Percentiles rank a stretch among this genome's conserved stretches.
phyloP scores from a whole-genome alignment of 2,888 invertebrate species.

The Acanthoscelides obtectus region DNA sequence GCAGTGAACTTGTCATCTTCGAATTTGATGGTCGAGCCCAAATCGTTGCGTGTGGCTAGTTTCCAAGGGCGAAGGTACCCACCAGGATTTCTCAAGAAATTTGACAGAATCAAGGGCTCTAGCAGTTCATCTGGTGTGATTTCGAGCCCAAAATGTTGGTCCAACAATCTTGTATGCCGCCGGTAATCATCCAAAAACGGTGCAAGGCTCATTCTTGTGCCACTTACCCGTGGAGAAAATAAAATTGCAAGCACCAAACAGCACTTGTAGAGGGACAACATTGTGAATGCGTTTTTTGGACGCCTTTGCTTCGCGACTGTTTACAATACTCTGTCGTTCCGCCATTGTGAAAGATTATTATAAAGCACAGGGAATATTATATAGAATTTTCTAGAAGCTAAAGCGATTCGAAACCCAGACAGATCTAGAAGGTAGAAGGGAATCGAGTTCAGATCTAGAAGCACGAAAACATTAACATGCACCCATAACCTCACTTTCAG shows the following conservation, averaged over 20 bases:
- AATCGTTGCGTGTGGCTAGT: constrained; percentile 9
- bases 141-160: constrained; percentile 2
- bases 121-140: constrained; percentile 3
- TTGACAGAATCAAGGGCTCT: background rate
- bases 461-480: no score
- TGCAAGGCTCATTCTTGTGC: background rate
- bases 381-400: background rate
- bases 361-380: background rate
- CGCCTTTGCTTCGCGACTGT: background rate
- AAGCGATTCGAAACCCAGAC: background rate
- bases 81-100: constrained; percentile 1
- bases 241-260: background rate
- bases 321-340: background rate
- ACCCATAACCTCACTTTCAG: no score
- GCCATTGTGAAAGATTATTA: background rate
- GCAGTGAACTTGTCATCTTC: constrained; percentile 62
- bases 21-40: constrained; percentile 30
- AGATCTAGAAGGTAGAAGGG: background rate
- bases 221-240: background rate
- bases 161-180: constrained; percentile 1
- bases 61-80: constrained; percentile 3
- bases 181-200: background rate
- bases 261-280: background rate
- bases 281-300: background rate
- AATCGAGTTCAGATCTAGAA: no score